A percentile compares a stretch with the other conserved stretches of the same genome.
These are phyloP conservation scores for Pipistrellus pygmaeus DNA, from an alignment of 2,797 vertebrate species.

Conservation along the genomic window DNA sequence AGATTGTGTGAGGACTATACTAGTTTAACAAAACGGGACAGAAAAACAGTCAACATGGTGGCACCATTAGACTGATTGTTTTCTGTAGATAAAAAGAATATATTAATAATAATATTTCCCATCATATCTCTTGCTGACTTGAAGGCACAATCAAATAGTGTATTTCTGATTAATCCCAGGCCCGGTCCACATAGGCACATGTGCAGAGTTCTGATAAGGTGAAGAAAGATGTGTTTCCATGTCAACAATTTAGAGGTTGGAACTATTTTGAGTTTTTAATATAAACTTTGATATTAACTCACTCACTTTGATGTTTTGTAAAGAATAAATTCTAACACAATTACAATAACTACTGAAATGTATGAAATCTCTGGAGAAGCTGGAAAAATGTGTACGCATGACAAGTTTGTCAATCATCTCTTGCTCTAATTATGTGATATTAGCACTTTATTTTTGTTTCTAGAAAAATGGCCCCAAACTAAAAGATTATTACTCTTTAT, in stretches of 20 bases:
- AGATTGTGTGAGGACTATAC: conserved; percentile 57
- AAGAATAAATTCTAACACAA: conserved; percentile 77
- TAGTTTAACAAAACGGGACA: conserved; percentile 56
- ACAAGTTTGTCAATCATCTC: conserved; percentile 64
- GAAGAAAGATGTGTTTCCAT: conserved; percentile 82
- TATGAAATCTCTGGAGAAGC: conserved; percentile 74
- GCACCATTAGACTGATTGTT: conserved; percentile 79
- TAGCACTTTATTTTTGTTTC: conserved; percentile 69
- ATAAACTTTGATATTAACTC: conserved; percentile 79
- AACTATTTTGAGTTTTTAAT: conserved; percentile 79
- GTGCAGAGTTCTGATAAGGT: conserved; percentile 85
- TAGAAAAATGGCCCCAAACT: conserved; percentile 48
- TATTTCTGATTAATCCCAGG: conserved; percentile 82
- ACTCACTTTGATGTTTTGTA: conserved; percentile 76
- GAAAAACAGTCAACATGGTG: conserved; percentile 68
- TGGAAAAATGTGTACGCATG: conserved; percentile 60
- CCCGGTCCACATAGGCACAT: conserved; percentile 65
- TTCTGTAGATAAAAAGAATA: conserved; percentile 80
- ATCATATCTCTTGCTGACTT: conserved; percentile 71
- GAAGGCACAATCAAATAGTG: conserved; percentile 64
- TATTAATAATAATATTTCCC: conserved; percentile 82
- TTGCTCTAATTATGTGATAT: conserved; percentile 66
- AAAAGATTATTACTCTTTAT: conserved; percentile 33
- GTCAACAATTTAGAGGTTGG: conserved; percentile 82
- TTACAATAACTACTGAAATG: conserved; percentile 74